Evolutionary conservation across 2,797 vertebrate species (phyloP), one percentile per base, ranked within the genome.

Genomic region (Vireo griseus): DNA sequence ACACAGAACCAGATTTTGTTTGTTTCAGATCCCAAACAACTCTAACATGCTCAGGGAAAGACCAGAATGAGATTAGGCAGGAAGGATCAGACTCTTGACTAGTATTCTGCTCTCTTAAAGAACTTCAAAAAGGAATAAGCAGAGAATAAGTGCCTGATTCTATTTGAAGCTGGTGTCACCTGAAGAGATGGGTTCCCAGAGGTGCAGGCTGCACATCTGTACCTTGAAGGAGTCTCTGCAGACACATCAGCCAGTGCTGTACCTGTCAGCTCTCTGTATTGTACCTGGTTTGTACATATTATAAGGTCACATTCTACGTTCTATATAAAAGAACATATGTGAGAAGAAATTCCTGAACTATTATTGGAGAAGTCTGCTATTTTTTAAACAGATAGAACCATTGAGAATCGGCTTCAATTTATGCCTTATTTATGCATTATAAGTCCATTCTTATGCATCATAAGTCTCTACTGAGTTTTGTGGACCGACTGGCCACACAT

Each of bases 311-410:
- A 50, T 67, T 71, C n/a, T 61, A 6, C 5, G 4, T 40, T 62
- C 29, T 68, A 59, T 44, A 54, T n/a, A 29, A 80, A 37, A 90
- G 21, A 6, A 29, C 4, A 4, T 0, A 1, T 0, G 10, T 31
- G 55, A 68, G 52, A 22, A 25, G 80, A 85, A 58, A 16, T 22
- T 82, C 33, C 24, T 47, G 51, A 65, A n/a, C 11, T 62, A 5
- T 72, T 80, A 57, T 65, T 62, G 39, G 18, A 84, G n/a, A 31
- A 72, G 54, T 37, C 25, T 54, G 2, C 22, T 35, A 25, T 82
- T 88, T 85, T 75, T 74, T 62, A 51, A 90, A 35, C 44, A 78
- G 25, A 20, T 33, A 50, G 22, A 77, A 29, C 8, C 5, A 26
- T 2, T 47, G 50, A 80, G 88, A 68, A 68, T 45, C 19, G 25